phyloP scores from a whole-genome alignment of 2,113 vertebrate species.

The Pandion haliaetus region DNA sequence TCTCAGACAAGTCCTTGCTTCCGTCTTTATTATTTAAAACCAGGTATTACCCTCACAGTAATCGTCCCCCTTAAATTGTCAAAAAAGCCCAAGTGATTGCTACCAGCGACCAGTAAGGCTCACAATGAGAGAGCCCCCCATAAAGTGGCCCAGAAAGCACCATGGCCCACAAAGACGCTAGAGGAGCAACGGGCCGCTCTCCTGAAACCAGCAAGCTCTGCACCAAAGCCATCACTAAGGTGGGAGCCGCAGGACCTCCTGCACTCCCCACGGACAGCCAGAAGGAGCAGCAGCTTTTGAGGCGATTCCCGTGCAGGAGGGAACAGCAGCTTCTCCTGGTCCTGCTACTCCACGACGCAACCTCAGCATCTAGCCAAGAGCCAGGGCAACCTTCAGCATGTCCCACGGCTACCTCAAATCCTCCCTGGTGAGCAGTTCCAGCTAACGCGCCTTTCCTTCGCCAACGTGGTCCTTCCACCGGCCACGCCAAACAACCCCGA shows the following conservation, averaged over 20 bases:
- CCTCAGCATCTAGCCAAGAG: background rate
- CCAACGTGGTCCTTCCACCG: background rate
- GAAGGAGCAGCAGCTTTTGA: background rate
- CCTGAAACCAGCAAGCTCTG: background rate
- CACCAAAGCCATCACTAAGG: background rate
- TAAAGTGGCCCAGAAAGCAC: background rate
- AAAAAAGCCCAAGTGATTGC: background rate
- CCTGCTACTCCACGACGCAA: background rate
- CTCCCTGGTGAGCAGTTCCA: accelerated
- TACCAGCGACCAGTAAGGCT: background rate
- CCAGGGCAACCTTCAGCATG: background rate
- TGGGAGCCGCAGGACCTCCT: background rate
- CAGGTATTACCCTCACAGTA: background rate
- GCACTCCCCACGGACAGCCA: accelerated
- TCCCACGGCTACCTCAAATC: background rate
- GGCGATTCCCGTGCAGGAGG: background rate
- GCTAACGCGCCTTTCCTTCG: background rate
- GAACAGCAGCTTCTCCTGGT: background rate
- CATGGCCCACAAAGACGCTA: background rate
- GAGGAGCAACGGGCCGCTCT: background rate
- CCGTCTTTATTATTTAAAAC: background rate
- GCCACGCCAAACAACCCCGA: background rate
- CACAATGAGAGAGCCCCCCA: background rate
- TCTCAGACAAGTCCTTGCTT: background rate
- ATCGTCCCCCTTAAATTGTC: background rate